phyloP scores from a whole-genome alignment of 2,888 invertebrate genomes.

The Gonocerus acuteangulatus region DNA sequence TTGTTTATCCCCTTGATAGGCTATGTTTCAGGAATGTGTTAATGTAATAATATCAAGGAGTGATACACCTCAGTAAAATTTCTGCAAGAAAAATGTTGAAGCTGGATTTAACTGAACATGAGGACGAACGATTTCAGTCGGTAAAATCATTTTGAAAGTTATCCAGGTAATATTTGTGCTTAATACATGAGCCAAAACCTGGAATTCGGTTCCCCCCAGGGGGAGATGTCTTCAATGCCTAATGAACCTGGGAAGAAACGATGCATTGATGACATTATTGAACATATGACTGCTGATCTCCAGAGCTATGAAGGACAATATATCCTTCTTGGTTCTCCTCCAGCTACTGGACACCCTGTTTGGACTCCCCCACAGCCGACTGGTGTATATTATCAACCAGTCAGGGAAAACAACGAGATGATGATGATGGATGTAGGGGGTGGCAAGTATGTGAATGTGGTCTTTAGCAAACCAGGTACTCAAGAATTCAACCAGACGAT shows the following conservation, averaged over 20 bases:
- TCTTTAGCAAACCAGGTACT: conserved; percentile 30
- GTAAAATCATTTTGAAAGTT: not conserved
- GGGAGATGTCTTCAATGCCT: conserved; percentile 5
- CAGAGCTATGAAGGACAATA: conserved; percentile 53
- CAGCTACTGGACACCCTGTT: conserved; percentile 39
- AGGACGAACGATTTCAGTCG: not conserved
- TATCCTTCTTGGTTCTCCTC: conserved; percentile 49
- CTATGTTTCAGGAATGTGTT: not conserved
- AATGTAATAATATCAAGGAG: too few relatives aligned
- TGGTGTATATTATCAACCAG: conserved; percentile 18
- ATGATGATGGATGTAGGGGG: conserved; percentile 45
- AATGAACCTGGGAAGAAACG: conserved; percentile 36
- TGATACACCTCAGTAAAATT: too few relatives aligned
- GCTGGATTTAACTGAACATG: too few relatives aligned
- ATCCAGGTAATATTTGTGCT: not conserved
- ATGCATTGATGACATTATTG: conserved; percentile 51
- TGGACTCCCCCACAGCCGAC: conserved; percentile 25
- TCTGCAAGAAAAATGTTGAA: too few relatives aligned
- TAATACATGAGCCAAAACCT: conserved; percentile 11
- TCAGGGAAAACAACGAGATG: conserved; percentile 35
- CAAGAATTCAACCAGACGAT: conserved; percentile 32
- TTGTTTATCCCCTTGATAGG: not conserved
- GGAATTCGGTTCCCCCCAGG: conserved; percentile 1
- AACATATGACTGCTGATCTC: conserved; percentile 53
- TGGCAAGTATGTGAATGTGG: conserved; percentile 45